Evolutionary conservation across 2,888 invertebrate species (phyloP).

Genomic region (Yponomeuta sedellus): DNA sequence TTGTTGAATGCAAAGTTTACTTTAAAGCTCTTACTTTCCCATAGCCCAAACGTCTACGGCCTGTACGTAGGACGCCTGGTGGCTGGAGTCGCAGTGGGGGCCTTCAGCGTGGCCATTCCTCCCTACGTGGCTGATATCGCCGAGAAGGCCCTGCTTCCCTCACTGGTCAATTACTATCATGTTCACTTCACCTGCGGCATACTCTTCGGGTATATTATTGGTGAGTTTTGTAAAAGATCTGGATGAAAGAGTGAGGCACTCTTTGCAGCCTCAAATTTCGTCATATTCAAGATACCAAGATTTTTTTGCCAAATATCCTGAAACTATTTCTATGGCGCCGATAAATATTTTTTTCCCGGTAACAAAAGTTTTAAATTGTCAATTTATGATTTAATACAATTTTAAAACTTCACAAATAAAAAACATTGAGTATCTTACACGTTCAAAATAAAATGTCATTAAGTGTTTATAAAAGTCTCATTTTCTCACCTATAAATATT

Average conservation of each 20-base stretch:
- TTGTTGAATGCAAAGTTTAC: no score
- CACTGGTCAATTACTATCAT: slow-evolving; percentile 82
- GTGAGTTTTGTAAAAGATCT: slow-evolving; percentile 39
- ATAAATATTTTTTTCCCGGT: no score
- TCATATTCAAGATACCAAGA: no score
- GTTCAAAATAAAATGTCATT: no score
- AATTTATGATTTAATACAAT: no score
- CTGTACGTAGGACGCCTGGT: slow-evolving; percentile 75
- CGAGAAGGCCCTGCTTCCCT: slow-evolving; percentile 77
- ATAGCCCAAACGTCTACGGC: slow-evolving; percentile 66
- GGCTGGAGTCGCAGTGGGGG: slow-evolving; percentile 79
- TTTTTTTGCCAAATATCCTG: background rate
- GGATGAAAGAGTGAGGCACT: background rate
- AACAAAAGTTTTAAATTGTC: no score
- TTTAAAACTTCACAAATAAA: no score
- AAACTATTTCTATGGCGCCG: no score
- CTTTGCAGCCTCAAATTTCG: no score
- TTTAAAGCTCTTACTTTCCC: background rate
- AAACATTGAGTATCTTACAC: no score
- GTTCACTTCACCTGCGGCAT: slow-evolving; percentile 81
- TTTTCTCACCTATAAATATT: background rate
- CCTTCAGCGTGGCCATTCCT: slow-evolving; percentile 79
- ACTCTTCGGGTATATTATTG: slow-evolving; percentile 77
- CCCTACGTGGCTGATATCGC: slow-evolving; percentile 81
- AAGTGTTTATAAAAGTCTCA: background rate